A percentile compares a stretch with the other conserved stretches of the same genome.
These are phyloP conservation scores for Trachelus troglodyta DNA, from an alignment of 2,888 invertebrate genomes.

Conservation along the genomic window DNA sequence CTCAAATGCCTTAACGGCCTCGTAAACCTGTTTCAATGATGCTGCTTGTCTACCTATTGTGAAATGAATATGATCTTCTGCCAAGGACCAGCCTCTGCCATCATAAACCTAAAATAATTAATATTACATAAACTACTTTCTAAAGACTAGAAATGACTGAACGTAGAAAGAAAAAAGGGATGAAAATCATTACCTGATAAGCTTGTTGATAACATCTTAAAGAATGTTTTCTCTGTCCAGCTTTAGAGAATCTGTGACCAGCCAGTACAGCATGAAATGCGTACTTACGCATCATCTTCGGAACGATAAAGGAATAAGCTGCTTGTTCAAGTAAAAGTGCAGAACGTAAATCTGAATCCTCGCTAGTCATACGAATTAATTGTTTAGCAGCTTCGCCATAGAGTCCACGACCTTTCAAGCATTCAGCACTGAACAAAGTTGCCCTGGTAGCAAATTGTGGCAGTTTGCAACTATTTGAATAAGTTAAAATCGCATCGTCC, in stretches of 20 bases:
- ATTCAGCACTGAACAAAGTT: constrained; percentile 89
- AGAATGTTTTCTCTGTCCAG: constrained; percentile 92
- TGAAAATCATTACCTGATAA: constrained; percentile 74
- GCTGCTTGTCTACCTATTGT: constrained; percentile 92
- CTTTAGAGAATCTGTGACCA: constrained; percentile 94
- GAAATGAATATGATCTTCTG: constrained; percentile 96
- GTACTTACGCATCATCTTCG: constrained; percentile 88
- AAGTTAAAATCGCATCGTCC: constrained; percentile 94
- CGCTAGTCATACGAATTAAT: constrained; percentile 94
- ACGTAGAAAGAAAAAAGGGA: background rate
- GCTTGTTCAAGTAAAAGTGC: constrained; percentile 96
- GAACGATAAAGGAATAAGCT: constrained; percentile 87
- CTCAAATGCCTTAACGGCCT: constrained; percentile 81
- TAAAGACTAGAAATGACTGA: background rate
- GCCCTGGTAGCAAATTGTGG: constrained; percentile 93
- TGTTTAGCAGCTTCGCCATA: constrained; percentile 95
- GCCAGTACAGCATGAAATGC: constrained; percentile 97
- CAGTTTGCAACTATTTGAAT: constrained; percentile 91
- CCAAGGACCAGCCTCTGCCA: constrained; percentile 87
- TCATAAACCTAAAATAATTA: constrained; percentile 73
- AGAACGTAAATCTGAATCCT: constrained; percentile 96
- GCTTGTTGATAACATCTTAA: constrained; percentile 93
- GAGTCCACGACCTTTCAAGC: constrained; percentile 80
- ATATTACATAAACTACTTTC: background rate
- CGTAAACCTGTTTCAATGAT: constrained; percentile 78